These are phyloP conservation scores for Glaucidium brasilianum DNA, from an alignment of 2,113 vertebrate species.

Conservation along the genomic window DNA sequence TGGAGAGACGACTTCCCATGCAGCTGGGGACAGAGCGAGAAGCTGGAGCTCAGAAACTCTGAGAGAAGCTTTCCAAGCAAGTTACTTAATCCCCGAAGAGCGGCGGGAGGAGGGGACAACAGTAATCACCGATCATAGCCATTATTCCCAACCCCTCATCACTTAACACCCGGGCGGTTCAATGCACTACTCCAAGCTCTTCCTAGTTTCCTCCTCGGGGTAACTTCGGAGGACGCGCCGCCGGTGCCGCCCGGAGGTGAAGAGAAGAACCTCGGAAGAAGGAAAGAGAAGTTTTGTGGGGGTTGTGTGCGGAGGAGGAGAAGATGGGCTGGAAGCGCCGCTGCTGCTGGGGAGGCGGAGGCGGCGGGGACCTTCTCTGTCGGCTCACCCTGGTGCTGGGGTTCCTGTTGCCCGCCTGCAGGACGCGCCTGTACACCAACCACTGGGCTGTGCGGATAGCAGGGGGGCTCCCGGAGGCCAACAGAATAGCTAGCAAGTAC, in stretches of 20 bases:
- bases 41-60: slow-evolving; percentile 53
- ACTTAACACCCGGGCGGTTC: neutral
- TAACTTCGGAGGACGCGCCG: slow-evolving; percentile 33
- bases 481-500: slow-evolving; percentile 92
- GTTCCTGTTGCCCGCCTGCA: slow-evolving; percentile 83
- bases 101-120: neutral
- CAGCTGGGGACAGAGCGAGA: slow-evolving; percentile 26
- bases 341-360: slow-evolving; percentile 58
- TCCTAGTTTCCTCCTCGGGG: slow-evolving; percentile 46
- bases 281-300: slow-evolving; percentile 30
- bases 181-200: slow-evolving; percentile 51
- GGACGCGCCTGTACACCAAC: slow-evolving; percentile 95
- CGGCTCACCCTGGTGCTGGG: slow-evolving; percentile 84
- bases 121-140: neutral
- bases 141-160: neutral
- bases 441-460: slow-evolving; percentile 96
- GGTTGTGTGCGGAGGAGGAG: neutral
- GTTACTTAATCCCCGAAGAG: slow-evolving; percentile 39
- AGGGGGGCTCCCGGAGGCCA: slow-evolving; percentile 87
- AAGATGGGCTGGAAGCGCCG: slow-evolving; percentile 83
- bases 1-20: slow-evolving; percentile 39
- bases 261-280: slow-evolving; percentile 48
- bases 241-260: slow-evolving; percentile 40
- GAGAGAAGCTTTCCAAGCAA: slow-evolving; percentile 53
- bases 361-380: slow-evolving; percentile 81